Evolutionary conservation across 2,113 vertebrate genomes (phyloP).

Genomic region (Azemiops feae): DNA sequence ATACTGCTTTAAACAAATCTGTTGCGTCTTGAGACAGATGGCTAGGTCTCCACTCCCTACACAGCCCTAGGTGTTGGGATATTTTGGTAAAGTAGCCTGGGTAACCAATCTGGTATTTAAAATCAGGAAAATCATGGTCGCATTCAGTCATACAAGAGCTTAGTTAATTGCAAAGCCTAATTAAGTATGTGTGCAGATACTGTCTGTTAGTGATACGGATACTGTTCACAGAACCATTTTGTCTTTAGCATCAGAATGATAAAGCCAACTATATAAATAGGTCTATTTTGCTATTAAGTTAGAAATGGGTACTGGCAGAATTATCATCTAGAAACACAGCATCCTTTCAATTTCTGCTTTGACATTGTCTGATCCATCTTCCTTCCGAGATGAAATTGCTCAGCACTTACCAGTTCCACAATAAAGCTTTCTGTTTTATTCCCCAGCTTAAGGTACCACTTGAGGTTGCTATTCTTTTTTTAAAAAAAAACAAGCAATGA

Average conservation of each 20-base stretch:
- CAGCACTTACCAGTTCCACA: constrained; percentile 25
- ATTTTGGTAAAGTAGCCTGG: background rate
- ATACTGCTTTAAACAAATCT: background rate
- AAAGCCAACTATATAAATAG: background rate
- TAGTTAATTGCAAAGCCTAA: background rate
- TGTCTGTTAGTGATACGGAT: background rate
- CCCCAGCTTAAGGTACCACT: constrained; percentile 32
- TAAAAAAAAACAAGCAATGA: constrained; percentile 53
- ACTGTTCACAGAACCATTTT: background rate
- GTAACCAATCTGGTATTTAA: background rate
- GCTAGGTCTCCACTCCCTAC: background rate
- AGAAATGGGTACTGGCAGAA: background rate
- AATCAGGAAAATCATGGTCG: background rate
- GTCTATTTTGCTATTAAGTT: background rate
- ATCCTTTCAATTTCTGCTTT: constrained; percentile 16
- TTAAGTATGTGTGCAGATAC: background rate
- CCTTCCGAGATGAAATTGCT: constrained; percentile 29
- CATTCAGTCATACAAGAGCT: background rate
- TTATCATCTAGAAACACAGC: background rate
- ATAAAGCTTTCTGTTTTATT: constrained; percentile 27
- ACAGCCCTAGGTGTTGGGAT: background rate
- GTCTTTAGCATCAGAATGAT: background rate
- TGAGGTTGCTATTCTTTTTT: constrained; percentile 49
- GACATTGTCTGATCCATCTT: constrained; percentile 15
- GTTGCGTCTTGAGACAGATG: background rate